Percentiles rank a stretch among this genome's conserved stretches.
These are phyloP conservation scores for Pseudocheirus occidentalis DNA, from an alignment of 2,797 vertebrate species.

Conservation along the genomic window DNA sequence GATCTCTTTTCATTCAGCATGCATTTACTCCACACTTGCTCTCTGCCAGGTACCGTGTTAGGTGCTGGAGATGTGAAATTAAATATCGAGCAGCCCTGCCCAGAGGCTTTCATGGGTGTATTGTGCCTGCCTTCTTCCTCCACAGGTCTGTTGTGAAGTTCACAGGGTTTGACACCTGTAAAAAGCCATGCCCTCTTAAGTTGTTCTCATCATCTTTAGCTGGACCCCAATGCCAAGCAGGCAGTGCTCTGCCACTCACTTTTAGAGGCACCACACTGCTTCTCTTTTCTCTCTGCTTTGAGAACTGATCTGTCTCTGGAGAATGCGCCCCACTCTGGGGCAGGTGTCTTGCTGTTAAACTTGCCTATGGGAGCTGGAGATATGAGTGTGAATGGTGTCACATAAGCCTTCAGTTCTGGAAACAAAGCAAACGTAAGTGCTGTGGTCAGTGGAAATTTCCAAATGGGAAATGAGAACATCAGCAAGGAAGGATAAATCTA, in stretches of 20 bases:
- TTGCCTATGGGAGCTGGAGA: slow-evolving; percentile 30
- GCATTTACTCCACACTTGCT: not conserved
- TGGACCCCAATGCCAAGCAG: slow-evolving; percentile 26
- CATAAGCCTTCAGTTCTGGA: slow-evolving; percentile 53
- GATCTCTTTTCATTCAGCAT: not conserved
- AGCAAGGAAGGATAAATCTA: slow-evolving; percentile 58
- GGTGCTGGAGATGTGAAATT: not conserved
- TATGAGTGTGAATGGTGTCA: slow-evolving; percentile 51
- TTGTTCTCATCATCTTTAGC: not conserved
- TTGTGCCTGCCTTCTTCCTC: not conserved
- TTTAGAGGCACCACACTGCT: slow-evolving; percentile 23
- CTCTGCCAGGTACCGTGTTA: not conserved
- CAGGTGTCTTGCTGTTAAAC: slow-evolving; percentile 43
- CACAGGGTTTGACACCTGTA: not conserved
- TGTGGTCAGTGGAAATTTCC: slow-evolving; percentile 59
- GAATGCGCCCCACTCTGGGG: not conserved
- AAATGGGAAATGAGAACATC: slow-evolving; percentile 57
- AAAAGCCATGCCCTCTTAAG: not conserved
- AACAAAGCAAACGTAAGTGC: slow-evolving; percentile 55
- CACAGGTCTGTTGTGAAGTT: not conserved
- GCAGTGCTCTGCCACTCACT: slow-evolving; percentile 34
- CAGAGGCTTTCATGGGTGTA: not conserved
- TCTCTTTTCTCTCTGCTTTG: slow-evolving; percentile 47
- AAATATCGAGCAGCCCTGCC: not conserved
- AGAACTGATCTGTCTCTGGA: not conserved